Evolutionary conservation across 2,888 invertebrate species (phyloP).

Genomic region (Epinotia brunnichana): DNA sequence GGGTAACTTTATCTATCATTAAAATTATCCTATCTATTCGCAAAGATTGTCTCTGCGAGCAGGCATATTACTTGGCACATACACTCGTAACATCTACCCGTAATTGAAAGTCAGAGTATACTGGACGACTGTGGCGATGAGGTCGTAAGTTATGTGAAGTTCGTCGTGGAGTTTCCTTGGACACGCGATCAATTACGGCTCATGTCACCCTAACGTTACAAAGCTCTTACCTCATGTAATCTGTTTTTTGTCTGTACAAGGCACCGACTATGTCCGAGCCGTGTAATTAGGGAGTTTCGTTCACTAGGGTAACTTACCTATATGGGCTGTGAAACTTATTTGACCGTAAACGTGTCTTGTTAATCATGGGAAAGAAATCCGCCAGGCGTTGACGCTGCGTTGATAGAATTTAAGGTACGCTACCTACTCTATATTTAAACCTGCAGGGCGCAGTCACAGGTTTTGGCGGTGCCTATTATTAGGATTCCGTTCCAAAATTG

Average conservation of each 20-base stretch:
- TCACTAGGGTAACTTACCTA: background rate
- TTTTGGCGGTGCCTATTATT: too few species aligned
- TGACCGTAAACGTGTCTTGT: constrained; percentile 15
- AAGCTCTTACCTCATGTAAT: constrained; percentile 25
- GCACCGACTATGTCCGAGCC: constrained; percentile 4
- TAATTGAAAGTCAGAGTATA: too few species aligned
- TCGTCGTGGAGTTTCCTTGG: background rate
- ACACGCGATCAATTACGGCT: constrained; percentile 25
- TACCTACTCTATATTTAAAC: background rate
- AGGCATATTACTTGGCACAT: background rate
- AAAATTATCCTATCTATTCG: background rate
- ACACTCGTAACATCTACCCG: background rate
- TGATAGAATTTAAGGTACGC: background rate
- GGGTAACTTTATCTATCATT: background rate
- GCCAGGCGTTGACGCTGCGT: background rate
- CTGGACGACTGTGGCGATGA: background rate
- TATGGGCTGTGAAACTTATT: constrained; percentile 26
- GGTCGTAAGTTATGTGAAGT: background rate
- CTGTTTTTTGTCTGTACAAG: constrained; percentile 33
- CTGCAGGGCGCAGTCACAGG: background rate
- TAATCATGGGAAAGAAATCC: constrained; percentile 9
- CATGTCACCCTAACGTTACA: constrained; percentile 36
- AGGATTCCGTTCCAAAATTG: too few species aligned
- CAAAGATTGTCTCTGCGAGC: background rate
- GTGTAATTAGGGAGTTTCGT: constrained; percentile 15